These are phyloP conservation scores for Henricia sp. DNA, from an alignment of 53 echinoderm and acorn worm genomes.

Conservation along the genomic window DNA sequence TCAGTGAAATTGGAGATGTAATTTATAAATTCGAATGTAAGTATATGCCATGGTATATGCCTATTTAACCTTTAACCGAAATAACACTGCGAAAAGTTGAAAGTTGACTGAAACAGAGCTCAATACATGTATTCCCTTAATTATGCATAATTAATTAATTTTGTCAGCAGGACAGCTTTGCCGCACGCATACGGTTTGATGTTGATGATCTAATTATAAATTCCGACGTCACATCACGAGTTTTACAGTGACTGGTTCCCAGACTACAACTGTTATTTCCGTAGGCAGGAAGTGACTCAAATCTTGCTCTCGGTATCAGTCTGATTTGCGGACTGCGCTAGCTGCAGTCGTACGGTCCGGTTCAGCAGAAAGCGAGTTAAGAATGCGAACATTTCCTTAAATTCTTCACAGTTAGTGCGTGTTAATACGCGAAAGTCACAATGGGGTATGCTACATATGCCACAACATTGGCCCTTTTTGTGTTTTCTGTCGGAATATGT, in stretches of 20 bases:
- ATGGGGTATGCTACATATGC: constrained; percentile 29
- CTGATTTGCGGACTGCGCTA: constrained; percentile 14
- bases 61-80: too few relatives aligned
- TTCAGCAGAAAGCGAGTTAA: background rate
- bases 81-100: too few relatives aligned
- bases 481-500: constrained; percentile 28
- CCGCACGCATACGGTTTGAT: too few relatives aligned
- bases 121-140: too few relatives aligned
- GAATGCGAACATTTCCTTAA: constrained; percentile 12
- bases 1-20: too few relatives aligned
- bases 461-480: background rate
- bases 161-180: too few relatives aligned
- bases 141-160: too few relatives aligned
- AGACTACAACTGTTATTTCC: constrained; percentile 32
- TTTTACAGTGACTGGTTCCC: constrained; percentile 32
- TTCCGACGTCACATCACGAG: constrained; percentile 63
- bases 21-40: too few relatives aligned
- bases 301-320: constrained; percentile 48
- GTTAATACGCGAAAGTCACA: background rate
- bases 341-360: background rate
- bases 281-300: constrained; percentile 45
- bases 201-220: too few relatives aligned
- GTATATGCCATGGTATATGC: too few relatives aligned
- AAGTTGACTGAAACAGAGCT: too few relatives aligned
- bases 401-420: background rate